Percentiles rank a stretch among this genome's conserved stretches.
Conservation (phyloP, 1,140 invertebrate species). For the Meloidogyne exigua region DNA sequence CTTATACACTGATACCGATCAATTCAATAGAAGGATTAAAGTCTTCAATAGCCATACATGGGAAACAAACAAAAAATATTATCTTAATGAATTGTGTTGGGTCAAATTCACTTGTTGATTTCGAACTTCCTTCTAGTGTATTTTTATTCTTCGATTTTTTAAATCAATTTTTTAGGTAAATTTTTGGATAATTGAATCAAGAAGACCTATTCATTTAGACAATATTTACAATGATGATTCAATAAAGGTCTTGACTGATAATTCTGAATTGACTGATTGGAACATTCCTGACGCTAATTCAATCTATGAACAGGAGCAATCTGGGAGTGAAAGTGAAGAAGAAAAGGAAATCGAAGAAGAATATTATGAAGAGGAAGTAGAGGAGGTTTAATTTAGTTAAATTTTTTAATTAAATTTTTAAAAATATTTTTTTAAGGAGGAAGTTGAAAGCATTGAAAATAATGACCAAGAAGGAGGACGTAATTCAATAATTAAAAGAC, state of each 20-base stretch:
- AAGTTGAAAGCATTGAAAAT: not conserved
- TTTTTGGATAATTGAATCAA: constrained; percentile 27
- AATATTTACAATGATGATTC: constrained; percentile 29
- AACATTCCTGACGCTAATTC: constrained; percentile 18
- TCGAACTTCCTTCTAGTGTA: constrained; percentile 14
- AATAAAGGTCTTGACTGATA: constrained; percentile 14
- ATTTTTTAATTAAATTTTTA: not conserved
- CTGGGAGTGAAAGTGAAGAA: constrained; percentile 20
- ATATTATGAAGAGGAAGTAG: constrained; percentile 1
- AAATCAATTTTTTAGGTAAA: constrained; percentile 14
- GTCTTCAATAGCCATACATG: constrained; percentile 18
- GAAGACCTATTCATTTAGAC: constrained; percentile 31
- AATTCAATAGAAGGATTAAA: constrained; percentile 28
- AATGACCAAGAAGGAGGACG: not conserved
- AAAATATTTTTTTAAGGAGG: not conserved
- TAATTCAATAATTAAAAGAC: constrained; percentile 14
- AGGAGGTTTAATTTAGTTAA: not conserved
- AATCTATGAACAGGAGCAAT: constrained; percentile 20
- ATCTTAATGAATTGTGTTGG: constrained; percentile 31
- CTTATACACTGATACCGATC: constrained; percentile 27
- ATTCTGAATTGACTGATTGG: constrained; percentile 22
- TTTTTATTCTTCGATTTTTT: not conserved
- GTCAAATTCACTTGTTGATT: constrained; percentile 20
- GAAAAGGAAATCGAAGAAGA: constrained; percentile 25
- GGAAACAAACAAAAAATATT: constrained; percentile 23